Percentiles rank a stretch among this genome's conserved stretches.
Conservation (phyloP, 2,113 vertebrate genomes). For the Psittacula cyanocephala region DNA sequence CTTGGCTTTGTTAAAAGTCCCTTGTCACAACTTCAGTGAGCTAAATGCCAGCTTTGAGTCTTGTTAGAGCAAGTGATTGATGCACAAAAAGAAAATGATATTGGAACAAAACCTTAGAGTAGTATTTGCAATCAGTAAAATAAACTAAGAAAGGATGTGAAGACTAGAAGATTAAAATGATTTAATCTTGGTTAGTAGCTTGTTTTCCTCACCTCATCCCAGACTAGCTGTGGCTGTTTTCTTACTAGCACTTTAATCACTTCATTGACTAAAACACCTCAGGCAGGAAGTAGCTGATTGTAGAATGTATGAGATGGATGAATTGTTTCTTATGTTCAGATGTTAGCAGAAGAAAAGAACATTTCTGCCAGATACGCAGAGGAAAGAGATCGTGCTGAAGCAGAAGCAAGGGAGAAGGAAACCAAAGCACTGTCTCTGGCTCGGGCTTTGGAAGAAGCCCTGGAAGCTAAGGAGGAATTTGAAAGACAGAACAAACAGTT, state of each 20-base stretch:
- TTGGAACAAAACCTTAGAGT: background rate
- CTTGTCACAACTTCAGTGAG: background rate
- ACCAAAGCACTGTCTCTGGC: conserved; percentile 93
- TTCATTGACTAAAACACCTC: background rate
- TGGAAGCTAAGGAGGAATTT: conserved; percentile 93
- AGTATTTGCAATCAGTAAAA: background rate
- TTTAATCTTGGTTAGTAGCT: background rate
- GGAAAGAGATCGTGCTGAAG: conserved; percentile 92
- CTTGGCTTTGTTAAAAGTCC: background rate
- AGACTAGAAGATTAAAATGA: background rate
- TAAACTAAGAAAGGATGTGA: background rate
- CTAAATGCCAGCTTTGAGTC: background rate
- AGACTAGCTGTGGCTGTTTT: background rate
- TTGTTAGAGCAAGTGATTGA: background rate
- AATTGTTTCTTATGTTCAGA: conserved; percentile 60
- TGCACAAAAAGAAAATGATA: background rate
- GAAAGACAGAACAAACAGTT: conserved; percentile 96
- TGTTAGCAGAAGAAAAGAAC: conserved; percentile 95
- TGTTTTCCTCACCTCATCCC: background rate
- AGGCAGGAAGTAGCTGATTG: background rate
- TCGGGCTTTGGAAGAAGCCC: conserved; percentile 90
- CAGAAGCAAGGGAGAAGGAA: conserved; percentile 94
- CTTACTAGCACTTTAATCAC: background rate
- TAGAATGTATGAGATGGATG: background rate
- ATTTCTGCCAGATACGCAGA: conserved; percentile 91